Base-by-base conservation (phyloP, 53 echinoderm and acorn worm species). In the Henricia sp. region DNA sequence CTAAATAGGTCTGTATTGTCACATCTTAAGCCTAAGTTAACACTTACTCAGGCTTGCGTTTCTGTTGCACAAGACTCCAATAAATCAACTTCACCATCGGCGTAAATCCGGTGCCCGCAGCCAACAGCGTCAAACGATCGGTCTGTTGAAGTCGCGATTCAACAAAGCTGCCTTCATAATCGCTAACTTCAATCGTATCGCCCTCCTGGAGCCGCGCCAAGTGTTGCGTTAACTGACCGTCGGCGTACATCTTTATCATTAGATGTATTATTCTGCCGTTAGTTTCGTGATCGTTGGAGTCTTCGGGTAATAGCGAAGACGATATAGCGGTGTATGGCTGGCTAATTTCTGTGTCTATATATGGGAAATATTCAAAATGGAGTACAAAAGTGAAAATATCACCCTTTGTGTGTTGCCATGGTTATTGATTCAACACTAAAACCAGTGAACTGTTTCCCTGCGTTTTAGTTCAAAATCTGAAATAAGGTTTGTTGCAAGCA, bases 101-200 rank as follows among this genome's bases (percentile, higher is more conserved):
- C 1, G 96, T 94, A 10, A 96, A 87, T 6, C 96, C 96, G 17
- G 93, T 96, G 6, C 96, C 96, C 6, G 96, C 96, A 6, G 96
- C 94, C 1, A 96, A 73, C 43, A 96, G 55, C 19, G 89, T 71
- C 55, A 92, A 34, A 28, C 60, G 42, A 8, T 87, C 73, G 13
- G 85, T 82, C 19, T 58, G 62, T 29, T 92, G 54, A 34, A 85
- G 74, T 14, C 88, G 70, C n/a, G 85, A 85, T 36, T 89, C 90
- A 16, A 75, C 85, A 64, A 94, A 91, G 51, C 16, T 88, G 11
- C 96, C 96, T 59, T 91, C 91, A 64, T 86, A 87, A 67, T 96
- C 92, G 75, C 96, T 96, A 19, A 94, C 88, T 14, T 84, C 59
- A 29, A 96, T 68, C 28, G 39, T 27, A 58, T 92, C 94, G 62